Evolutionary conservation across 2,113 vertebrate species (phyloP), one percentile per base, ranked within the genome.

Genomic region (Tetrao urogallus): DNA sequence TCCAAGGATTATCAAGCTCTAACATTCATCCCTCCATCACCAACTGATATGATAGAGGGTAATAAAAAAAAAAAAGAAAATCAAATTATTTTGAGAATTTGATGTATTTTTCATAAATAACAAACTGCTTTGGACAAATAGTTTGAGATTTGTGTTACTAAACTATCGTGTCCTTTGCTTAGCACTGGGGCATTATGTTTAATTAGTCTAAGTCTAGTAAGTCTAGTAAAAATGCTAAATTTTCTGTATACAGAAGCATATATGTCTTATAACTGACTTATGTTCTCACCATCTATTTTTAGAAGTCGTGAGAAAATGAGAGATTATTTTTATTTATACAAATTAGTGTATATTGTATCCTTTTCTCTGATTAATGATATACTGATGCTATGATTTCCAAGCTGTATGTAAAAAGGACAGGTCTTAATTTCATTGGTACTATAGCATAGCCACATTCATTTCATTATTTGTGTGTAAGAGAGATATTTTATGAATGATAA

Each of bases 1-100:
- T 85, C 38, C 27, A 75, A 43, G 20, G 76, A 54, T 25, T 8
- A 25, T 3, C 15, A 91, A 82, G 6, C 21, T 57, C 27, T 71
- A 22, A 19, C 3, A 19, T 6, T 1, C 0, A 43, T 13, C 4
- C 2, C 13, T 24, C 8, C 1, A 18, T 1, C 12, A 27, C 5
- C 8, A 11, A 10, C 8, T 52, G 43, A 6, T 21, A 12, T 73
- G 40, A 70, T 14, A 61, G 30, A 56, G 3, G 1, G 11, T 61
- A 86, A 81, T 28, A 65, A 83, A 50, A 45, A 40, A 25, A 38
- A 64, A 36, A 36, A 34, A n/a, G 5, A 58, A 74, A 58, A n/a
- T 7, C 15, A 43, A 15, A 20, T 0, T 32, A 52, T 48, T 86
- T 74, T 64, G 38, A 52, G 9, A 82, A 77, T 52, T 6, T 43